Evolutionary conservation across 2,113 vertebrate species (phyloP).

Genomic region (Dendrocopos noguchii): DNA sequence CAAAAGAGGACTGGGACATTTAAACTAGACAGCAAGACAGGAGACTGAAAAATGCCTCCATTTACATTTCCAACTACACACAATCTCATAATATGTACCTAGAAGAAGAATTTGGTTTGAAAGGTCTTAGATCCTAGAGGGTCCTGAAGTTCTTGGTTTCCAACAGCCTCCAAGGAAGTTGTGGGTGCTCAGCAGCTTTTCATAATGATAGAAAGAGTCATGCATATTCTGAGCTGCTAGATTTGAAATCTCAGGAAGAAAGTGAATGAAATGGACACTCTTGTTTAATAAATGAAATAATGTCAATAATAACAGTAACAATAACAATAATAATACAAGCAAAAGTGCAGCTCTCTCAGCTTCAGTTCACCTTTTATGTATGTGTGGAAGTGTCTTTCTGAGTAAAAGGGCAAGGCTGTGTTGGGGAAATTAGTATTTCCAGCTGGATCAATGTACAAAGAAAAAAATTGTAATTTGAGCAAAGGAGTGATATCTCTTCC

Average conservation of each 20-base stretch:
- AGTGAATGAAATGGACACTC: accelerated
- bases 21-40: constrained; percentile 18
- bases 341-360: background rate
- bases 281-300: background rate
- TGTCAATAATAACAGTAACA: background rate
- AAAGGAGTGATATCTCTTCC: constrained; percentile 7
- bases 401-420: constrained; percentile 41
- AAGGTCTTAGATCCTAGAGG: background rate
- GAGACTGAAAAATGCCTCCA: background rate
- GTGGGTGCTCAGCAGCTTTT: background rate
- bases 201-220: background rate
- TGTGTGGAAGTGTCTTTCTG: constrained; percentile 31
- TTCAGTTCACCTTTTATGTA: constrained; percentile 1
- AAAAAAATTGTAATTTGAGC: constrained; percentile 21
- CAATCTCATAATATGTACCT: background rate
- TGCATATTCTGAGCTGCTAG: background rate
- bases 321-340: background rate
- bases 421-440: constrained; percentile 38
- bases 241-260: background rate
- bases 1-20: constrained; percentile 31
- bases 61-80: constrained; percentile 28
- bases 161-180: background rate
- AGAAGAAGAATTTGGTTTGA: background rate
- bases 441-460: background rate
- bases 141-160: background rate